Base-by-base conservation (phyloP, 2,888 invertebrate genomes). In the Drosophila tanythrix region DNA sequence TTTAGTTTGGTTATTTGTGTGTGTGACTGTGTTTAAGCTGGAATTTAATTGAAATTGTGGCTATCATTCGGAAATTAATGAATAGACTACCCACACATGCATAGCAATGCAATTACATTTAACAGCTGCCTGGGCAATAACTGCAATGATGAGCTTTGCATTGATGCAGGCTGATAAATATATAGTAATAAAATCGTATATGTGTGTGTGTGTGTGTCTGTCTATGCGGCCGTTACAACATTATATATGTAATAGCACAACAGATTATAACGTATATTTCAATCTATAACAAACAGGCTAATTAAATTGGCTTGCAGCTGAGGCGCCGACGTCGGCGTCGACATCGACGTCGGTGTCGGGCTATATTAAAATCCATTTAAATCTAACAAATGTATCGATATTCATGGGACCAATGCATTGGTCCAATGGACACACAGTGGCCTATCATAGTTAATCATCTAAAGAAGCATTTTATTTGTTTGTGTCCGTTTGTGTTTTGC, bases 371-470 rank as follows among this genome's bases (percentile, higher is more conserved):
- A 87, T 86, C 87, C 84, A 86, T 86, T 86, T 89, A 83, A 89
- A 86, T 81, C 67, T 72, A 78, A 75, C 80, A 72, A 80, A 77
- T 81, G 78, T 80, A 80, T 85, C 76, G 87, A 82, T 83, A 75
- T 79, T 79, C 81, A 67, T 67, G 79, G 78, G 53, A 69, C 57
- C 53, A 66, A 61, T 74, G 53, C 21, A 57, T 40, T 68, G 68
- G 62, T 65, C 63, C 69, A 76, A 72, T 74, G 80, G 57, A 48
- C 69, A 74, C 57, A 57, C 82, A 70, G 71, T 77, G 21, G 61
- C 77, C 80, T 89, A 87, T 87, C 87, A 72, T 70, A 78, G 89
- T 81, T 87, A 89, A 87, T 87, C 87, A 87, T 87, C 90, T 89
- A 87, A 89, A 89, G 86, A 88, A 88, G 80, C 78, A 69, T 78